A percentile compares a stretch with the other conserved stretches of the same genome.
phyloP scores from a whole-genome alignment of 2,888 invertebrate species.

The Trachelus stipa region DNA sequence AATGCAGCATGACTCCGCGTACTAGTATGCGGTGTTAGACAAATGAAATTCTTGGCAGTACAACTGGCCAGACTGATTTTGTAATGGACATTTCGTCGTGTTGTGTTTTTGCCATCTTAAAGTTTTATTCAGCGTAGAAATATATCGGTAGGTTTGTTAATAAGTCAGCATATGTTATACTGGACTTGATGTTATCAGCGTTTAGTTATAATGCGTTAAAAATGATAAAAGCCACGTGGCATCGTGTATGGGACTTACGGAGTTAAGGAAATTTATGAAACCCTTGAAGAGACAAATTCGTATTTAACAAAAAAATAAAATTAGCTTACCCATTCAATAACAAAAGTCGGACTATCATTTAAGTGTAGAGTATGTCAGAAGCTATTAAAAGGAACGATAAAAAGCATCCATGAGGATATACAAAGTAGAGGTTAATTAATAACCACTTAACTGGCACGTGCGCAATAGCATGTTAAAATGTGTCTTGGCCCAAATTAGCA shows the following conservation, averaged over 20 bases:
- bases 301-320: neutral
- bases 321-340: neutral
- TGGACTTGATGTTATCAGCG: neutral
- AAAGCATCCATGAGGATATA: neutral
- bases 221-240: neutral
- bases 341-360: neutral
- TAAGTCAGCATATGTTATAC: neutral
- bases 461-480: no score
- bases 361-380: neutral
- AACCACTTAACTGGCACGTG: no score
- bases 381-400: neutral
- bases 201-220: neutral
- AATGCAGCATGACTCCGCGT: neutral
- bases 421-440: neutral
- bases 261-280: neutral
- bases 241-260: neutral
- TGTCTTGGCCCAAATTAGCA: no score
- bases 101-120: neutral
- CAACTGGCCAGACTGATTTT: neutral
- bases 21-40: neutral
- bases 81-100: neutral
- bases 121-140: neutral
- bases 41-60: neutral
- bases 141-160: neutral
- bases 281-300: neutral